Evolutionary conservation across 30 jellyfish, hydroid and myxozoan species (phyloP).

Genomic region (Pelagia noctiluca): DNA sequence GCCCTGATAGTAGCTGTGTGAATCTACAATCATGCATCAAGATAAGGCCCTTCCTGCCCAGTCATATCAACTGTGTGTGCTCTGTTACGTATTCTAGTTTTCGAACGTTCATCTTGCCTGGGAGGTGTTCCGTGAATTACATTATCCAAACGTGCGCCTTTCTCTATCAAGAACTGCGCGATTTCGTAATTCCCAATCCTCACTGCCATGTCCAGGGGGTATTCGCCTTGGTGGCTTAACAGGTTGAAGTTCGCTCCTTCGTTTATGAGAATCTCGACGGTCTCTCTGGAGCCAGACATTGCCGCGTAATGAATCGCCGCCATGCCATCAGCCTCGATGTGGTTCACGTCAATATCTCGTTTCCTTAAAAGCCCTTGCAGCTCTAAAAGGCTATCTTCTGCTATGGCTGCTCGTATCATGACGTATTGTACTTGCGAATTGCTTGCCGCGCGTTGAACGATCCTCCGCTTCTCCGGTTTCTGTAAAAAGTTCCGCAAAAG

Average conservation of each 20-base stretch:
- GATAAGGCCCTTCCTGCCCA: not conserved
- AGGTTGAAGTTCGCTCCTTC: constrained; percentile 70
- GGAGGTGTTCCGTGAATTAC: constrained; percentile 81
- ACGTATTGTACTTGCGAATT: not conserved
- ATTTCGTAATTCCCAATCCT: constrained; percentile 80
- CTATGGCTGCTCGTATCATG: constrained; percentile 59
- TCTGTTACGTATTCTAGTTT: not conserved
- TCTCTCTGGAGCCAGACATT: constrained; percentile 62
- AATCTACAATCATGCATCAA: not conserved
- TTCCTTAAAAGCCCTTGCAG: constrained; percentile 63
- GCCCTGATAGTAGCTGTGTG: constrained; percentile 1
- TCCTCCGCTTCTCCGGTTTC: not conserved
- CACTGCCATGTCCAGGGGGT: constrained; percentile 83
- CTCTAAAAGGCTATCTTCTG: constrained; percentile 50
- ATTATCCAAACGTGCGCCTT: constrained; percentile 78
- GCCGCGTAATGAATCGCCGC: constrained; percentile 91
- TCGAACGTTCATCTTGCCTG: constrained; percentile 1
- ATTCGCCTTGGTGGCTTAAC: constrained; percentile 60
- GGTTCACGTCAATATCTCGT: constrained; percentile 55
- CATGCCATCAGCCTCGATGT: constrained; percentile 79
- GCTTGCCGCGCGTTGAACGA: not conserved
- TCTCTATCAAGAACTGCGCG: constrained; percentile 79
- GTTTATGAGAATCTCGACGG: constrained; percentile 53
- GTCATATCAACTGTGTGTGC: constrained; percentile 3
- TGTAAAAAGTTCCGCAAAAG: no score